phyloP scores from a whole-genome alignment of 2,113 vertebrate species.

The Muscicapa adusta region DNA sequence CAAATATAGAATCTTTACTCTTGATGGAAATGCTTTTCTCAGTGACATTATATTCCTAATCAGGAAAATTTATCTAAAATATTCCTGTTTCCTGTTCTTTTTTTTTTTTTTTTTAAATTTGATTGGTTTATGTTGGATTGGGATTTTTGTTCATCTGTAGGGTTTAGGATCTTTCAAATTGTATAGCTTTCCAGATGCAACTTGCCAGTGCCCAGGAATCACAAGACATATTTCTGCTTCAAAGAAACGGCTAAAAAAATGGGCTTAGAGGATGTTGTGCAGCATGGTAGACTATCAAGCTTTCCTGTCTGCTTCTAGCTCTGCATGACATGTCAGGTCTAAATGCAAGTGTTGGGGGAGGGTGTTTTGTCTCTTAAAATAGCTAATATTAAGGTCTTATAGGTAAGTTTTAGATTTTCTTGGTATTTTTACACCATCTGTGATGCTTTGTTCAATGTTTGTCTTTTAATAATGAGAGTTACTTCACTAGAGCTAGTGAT shows the following conservation, averaged over 20 bases:
- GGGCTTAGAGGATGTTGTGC: background rate
- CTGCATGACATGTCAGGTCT: background rate
- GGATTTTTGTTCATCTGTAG: rapidly evolving
- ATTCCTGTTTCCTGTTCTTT: background rate
- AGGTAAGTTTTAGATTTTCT: background rate
- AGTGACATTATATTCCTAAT: background rate
- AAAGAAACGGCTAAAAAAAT: background rate
- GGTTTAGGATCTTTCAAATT: background rate
- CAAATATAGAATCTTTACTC: background rate
- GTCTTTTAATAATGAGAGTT: background rate
- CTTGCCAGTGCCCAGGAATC: background rate
- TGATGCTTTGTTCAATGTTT: background rate
- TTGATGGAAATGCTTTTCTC: background rate
- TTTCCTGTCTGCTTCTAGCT: background rate
- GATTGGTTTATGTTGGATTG: background rate
- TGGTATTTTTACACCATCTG: background rate
- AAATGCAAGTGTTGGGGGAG: background rate
- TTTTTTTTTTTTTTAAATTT: background rate
- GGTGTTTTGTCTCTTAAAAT: background rate
- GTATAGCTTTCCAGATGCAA: background rate
- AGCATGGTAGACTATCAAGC: background rate
- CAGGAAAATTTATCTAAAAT: background rate
- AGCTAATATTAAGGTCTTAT: background rate
- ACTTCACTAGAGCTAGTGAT: background rate
- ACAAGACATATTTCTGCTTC: background rate